Base-by-base conservation (phyloP, 1,140 invertebrate genomes). In the Eueides isabella region DNA sequence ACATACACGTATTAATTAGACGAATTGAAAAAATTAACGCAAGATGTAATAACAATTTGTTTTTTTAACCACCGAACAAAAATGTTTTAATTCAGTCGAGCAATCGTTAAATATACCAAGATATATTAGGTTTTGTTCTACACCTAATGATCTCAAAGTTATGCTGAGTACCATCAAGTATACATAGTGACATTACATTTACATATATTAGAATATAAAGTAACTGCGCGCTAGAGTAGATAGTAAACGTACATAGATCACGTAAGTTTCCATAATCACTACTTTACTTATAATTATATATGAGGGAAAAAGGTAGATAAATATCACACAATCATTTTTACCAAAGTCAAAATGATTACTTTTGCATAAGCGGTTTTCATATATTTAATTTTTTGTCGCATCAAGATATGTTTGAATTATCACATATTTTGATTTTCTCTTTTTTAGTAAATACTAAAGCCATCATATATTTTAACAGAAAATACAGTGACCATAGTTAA, bases 201-300 rank as follows among this genome's bases (percentile, higher is more conserved):
- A 55, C 26, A 55, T 26, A 55, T 26, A 26, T 55, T 55, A 55
- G 19, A 23, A 55, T 0, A 14, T 31, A 30, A 67, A 55, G 16
- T 67, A 48, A 48, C 23, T n/a, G 28, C 41, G 66, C 66, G 66
- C 66, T 67, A 67, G 66, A 67, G 41, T 67, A 67, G 66, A 48
- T 12, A 30, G 23, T 55, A 55, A 19, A 55, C 11, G 19, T 19
- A 44, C 41, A 44, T 44, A 44, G 19, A 55, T 55, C 7, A 55
- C 7, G 2, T 55, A 55, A 55, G 48, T 55, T 55, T 55, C 48
- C 2, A 12, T 55, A 26, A 23, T 23, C 2, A 55, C n/a, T 19
- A 11, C 48, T 55, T 55, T 6, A 55, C 48, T 55, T 48, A 48
- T 48, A 48, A 48, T 48, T 55, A 26, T 55, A 7, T 23, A 26